Evolutionary conservation across 2,113 vertebrate genomes (phyloP).

Genomic region (Gila orcuttii): DNA sequence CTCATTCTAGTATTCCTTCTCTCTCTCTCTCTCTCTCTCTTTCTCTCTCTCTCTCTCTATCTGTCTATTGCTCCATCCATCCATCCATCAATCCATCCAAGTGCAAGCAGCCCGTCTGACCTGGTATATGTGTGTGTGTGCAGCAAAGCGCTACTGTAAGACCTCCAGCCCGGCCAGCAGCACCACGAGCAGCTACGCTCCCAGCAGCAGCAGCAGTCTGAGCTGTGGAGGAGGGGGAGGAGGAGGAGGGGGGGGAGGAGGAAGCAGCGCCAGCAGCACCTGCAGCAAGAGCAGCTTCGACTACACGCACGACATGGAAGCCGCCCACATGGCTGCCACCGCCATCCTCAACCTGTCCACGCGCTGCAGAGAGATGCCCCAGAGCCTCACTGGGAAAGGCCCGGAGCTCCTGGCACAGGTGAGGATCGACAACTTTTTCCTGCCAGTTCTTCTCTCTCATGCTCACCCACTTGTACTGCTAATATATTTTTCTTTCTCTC

Average conservation of each 20-base stretch:
- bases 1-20: not conserved
- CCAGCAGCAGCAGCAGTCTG: slow-evolving; percentile 90
- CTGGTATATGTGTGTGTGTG: slow-evolving; percentile 10
- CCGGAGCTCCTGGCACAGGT: slow-evolving; percentile 93
- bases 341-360: slow-evolving; percentile 99
- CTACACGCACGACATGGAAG: slow-evolving; percentile 98
- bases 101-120: not conserved
- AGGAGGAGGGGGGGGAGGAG: slow-evolving; percentile 70
- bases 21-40: slow-evolving; percentile 3
- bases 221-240: slow-evolving; percentile 73
- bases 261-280: slow-evolving; percentile 97
- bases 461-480: not conserved
- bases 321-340: slow-evolving; percentile 98
- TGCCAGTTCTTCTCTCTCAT: not conserved
- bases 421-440: slow-evolving; percentile 51
- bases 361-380: slow-evolving; percentile 95
- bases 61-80: not conserved
- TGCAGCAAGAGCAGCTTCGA: slow-evolving; percentile 99
- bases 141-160: slow-evolving; percentile 97
- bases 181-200: slow-evolving; percentile 96
- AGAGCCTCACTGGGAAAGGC: slow-evolving; percentile 89
- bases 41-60: slow-evolving; percentile 5
- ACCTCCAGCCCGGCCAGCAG: slow-evolving; percentile 95
- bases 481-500: slow-evolving; percentile 15
- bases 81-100: not conserved